These are phyloP conservation scores for Galleria mellonella DNA, from an alignment of 1,140 invertebrate genomes.

Conservation along the genomic window DNA sequence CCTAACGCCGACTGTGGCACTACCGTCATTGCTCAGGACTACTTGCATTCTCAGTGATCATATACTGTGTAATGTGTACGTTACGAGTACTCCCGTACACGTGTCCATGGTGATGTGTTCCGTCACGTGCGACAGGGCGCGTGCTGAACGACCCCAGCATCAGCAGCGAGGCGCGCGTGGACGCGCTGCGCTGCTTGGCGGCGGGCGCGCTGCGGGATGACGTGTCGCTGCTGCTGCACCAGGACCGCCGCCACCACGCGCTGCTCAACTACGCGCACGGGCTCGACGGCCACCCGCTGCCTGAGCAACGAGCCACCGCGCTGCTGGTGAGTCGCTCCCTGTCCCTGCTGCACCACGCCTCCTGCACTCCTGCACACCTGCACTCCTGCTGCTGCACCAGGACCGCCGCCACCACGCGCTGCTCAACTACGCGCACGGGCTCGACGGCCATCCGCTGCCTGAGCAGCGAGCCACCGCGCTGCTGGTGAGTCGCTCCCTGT, in stretches of 20 bases:
- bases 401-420: constrained; percentile 76
- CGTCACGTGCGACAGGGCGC: constrained; percentile 69
- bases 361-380: constrained; percentile 77
- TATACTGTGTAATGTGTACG: no score
- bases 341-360: constrained; percentile 66
- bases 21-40: no score
- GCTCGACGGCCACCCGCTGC: constrained; percentile 84
- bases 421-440: constrained; percentile 91
- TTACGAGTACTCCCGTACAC: no score
- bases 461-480: constrained; percentile 87
- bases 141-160: constrained; percentile 79
- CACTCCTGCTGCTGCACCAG: constrained; percentile 90
- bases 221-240: constrained; percentile 91
- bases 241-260: constrained; percentile 90
- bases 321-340: constrained; percentile 82
- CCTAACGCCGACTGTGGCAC: no score
- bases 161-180: constrained; percentile 76
- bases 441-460: constrained; percentile 84
- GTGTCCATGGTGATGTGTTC: no score
- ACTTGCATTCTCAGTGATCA: no score
- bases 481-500: constrained; percentile 81
- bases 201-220: constrained; percentile 90
- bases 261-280: constrained; percentile 92
- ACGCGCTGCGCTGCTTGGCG: constrained; percentile 81
- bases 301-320: constrained; percentile 86